Base-by-base conservation (phyloP, 2,113 vertebrate species). In the Cheirogaleus medius region DNA sequence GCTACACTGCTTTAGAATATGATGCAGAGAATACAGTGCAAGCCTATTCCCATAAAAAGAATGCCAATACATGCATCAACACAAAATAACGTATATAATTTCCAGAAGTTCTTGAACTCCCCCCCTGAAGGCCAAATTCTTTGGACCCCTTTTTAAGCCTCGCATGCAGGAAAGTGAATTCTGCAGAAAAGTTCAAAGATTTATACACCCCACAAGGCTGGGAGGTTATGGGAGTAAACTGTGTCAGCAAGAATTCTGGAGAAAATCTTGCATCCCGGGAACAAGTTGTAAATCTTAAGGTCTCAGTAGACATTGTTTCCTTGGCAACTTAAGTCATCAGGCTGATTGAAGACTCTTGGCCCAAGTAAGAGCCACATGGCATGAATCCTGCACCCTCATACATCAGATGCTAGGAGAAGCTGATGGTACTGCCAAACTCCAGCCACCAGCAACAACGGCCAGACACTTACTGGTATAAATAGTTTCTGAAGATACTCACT, bases 241-340 rank as follows among this genome's bases (percentile, higher is more conserved):
- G 34, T 85, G 44, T 95, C 96, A 97, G 92, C 42, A 85, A 81
- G 95, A 96, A 95, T 94, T 92, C 60, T 25, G 63, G 84, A 94
- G 82, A 18, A 88, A 93, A 85, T 37, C 85, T 77, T 8, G 76
- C 18, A 89, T 84, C 92, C 64, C 69, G 71, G 82, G 68, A 93
- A 90, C 42, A 89, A 86, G 83, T 8, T 58, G 39, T 96, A 95
- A 96, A 96, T 86, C 66, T 74, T 74, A 20, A 96, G 71, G 81
- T 73, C 90, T 95, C 84, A 20, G 58, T 42, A 96, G 95, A 90
- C 47, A 25, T 27, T n/a, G 90, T 92, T 95, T 85, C 96, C 83
- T 60, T 68, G 91, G 95, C 71, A 80, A 95, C 93, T 80, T 66
- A 64, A 95, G 85, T 90, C 83, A 68, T 32, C 6, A 21, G 78